Evolutionary conservation across 2,113 vertebrate genomes (phyloP).

Genomic region (Nerophis lumbriciformis): DNA sequence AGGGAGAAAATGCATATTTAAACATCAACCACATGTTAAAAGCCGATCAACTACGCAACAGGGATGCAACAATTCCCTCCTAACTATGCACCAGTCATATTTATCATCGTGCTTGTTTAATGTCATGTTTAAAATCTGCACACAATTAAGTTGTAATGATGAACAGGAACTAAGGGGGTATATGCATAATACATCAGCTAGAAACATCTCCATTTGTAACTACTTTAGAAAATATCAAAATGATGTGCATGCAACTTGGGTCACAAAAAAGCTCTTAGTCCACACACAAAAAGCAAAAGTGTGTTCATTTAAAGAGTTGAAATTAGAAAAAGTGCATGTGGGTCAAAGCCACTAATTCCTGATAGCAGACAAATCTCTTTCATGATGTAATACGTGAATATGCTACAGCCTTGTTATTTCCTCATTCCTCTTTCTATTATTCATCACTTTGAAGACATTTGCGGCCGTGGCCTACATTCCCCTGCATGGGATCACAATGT

Average conservation of each 20-base stretch:
- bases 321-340: conserved; percentile 42
- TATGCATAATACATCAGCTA: no score
- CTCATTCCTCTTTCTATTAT: conserved; percentile 27
- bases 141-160: no score
- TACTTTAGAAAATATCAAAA: no score
- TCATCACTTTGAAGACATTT: conserved; percentile 57
- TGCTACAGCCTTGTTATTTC: conserved; percentile 35
- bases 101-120: no score
- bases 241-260: no score
- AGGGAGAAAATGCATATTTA: no score
- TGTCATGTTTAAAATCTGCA: no score
- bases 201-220: no score
- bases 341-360: conserved; percentile 50
- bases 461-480: conserved; percentile 43
- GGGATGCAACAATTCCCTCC: not conserved
- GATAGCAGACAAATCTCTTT: conserved; percentile 56
- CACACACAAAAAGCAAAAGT: conserved; percentile 1
- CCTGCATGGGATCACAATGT: conserved; percentile 1
- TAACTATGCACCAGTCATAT: not conserved
- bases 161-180: no score
- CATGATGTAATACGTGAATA: conserved; percentile 51
- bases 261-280: conserved; percentile 7
- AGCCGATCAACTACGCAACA: not conserved
- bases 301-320: conserved; percentile 25
- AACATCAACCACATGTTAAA: not conserved